Percentiles rank a stretch among this genome's conserved stretches.
phyloP scores from a whole-genome alignment of 2,113 vertebrate genomes.

The Lethenteron reissneri region DNA sequence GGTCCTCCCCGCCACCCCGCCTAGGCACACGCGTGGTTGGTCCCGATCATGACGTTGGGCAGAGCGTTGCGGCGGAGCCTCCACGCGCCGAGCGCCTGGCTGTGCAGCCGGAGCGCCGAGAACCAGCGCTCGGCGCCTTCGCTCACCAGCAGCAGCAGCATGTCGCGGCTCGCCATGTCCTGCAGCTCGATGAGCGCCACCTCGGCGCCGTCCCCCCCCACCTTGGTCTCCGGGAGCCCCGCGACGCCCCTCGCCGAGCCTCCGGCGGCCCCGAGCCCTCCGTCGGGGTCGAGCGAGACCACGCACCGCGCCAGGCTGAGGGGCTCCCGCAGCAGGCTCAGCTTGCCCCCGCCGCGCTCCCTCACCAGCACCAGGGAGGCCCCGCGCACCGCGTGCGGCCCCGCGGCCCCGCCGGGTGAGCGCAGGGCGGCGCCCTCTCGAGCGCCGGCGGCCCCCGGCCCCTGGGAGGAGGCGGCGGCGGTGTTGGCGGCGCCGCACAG shows the following conservation, averaged over 20 bases:
- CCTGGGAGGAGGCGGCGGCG: slow-evolving; percentile 19
- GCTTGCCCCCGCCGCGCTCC: slow-evolving; percentile 65
- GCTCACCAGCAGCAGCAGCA: neutral
- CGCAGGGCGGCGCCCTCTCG: slow-evolving; percentile 12
- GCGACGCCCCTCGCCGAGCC: slow-evolving; percentile 34
- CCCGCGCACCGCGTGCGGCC: slow-evolving; percentile 29
- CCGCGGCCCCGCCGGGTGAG: neutral
- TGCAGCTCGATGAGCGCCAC: slow-evolving; percentile 37
- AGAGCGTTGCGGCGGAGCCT: slow-evolving; percentile 57
- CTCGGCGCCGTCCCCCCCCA: too few relatives aligned
- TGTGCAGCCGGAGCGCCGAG: slow-evolving; percentile 42
- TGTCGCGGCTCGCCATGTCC: slow-evolving; percentile 42
- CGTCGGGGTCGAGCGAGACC: slow-evolving; percentile 47
- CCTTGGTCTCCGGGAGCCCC: slow-evolving; percentile 30
- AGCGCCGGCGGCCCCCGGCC: slow-evolving; percentile 13
- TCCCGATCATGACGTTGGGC: slow-evolving; percentile 81
- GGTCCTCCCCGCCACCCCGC: neutral
- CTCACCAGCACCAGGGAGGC: slow-evolving; percentile 57
- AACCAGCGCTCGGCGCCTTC: slow-evolving; percentile 58
- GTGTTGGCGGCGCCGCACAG: neutral
- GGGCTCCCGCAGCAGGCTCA: slow-evolving; percentile 50
- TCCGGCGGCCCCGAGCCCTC: slow-evolving; percentile 18
- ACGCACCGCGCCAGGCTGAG: slow-evolving; percentile 56
- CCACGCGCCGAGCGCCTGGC: slow-evolving; percentile 50
- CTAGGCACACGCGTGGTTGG: slow-evolving; percentile 21